Conservation (phyloP, 2,797 vertebrate genomes). For the Clangula hyemalis region DNA sequence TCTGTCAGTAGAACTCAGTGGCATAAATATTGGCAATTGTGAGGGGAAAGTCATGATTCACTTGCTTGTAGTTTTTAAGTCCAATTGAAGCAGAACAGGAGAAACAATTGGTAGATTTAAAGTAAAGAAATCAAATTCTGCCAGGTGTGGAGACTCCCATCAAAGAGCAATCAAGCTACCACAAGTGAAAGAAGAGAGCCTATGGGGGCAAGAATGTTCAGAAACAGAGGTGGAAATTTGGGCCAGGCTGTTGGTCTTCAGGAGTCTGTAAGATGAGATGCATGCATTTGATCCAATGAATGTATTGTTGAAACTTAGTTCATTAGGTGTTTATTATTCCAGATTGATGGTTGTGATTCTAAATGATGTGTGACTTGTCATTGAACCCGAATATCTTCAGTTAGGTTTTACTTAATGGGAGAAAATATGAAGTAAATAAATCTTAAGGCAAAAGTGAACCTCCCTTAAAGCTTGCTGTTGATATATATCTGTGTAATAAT, state of each 20-base stretch:
- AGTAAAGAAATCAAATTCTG: too few species aligned
- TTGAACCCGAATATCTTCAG: background rate
- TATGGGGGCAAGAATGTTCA: background rate
- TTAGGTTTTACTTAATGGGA: background rate
- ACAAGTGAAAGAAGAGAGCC: too few species aligned
- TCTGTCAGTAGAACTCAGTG: background rate
- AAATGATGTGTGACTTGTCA: background rate
- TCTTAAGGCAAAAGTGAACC: background rate
- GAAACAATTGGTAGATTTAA: background rate
- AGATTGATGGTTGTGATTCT: background rate
- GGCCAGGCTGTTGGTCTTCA: background rate
- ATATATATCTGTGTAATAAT: background rate
- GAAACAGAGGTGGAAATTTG: background rate
- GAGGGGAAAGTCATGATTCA: background rate
- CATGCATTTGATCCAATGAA: background rate
- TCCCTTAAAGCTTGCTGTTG: background rate
- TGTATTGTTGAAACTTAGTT: background rate
- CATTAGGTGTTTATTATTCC: background rate
- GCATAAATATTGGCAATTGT: background rate
- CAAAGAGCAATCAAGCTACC: background rate
- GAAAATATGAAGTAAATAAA: background rate
- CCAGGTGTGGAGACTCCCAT: background rate
- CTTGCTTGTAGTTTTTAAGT: background rate
- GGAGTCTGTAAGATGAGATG: background rate
- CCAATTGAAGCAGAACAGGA: background rate